A percentile compares a stretch with the other conserved stretches of the same genome.
Evolutionary conservation across 1,140 invertebrate species (phyloP).

Genomic region (Zaprionus nigranus): DNA sequence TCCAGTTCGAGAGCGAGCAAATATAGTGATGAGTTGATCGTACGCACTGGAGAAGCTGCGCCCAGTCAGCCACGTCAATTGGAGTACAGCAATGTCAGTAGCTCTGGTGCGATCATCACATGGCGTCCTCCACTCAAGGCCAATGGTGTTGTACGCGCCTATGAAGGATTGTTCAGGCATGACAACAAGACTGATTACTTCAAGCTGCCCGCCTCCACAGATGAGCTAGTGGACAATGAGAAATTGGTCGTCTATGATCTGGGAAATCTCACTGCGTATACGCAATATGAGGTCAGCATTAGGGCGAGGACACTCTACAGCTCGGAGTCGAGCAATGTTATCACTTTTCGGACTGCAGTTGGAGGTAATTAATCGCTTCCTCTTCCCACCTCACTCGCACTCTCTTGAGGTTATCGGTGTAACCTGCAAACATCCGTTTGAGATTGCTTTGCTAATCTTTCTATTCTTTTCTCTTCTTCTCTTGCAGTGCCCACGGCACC

Average conservation of each 20-base stretch:
- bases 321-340: slow-evolving; percentile 62
- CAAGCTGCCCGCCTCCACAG: slow-evolving; percentile 38
- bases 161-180: slow-evolving; percentile 42
- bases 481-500: slow-evolving; percentile 59
- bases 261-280: slow-evolving; percentile 62
- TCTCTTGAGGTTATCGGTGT: too few species aligned
- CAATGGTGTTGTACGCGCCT: slow-evolving; percentile 64
- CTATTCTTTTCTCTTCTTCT: not conserved
- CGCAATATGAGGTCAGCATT: slow-evolving; percentile 56
- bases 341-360: slow-evolving; percentile 59
- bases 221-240: slow-evolving; percentile 60
- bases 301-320: slow-evolving; percentile 51
- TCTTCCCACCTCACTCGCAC: too few species aligned
- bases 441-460: not conserved
- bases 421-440: too few species aligned
- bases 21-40: slow-evolving; percentile 69
- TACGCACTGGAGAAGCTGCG: slow-evolving; percentile 60
- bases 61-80: slow-evolving; percentile 61
- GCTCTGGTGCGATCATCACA: slow-evolving; percentile 34
- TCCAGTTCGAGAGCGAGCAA: slow-evolving; percentile 61
- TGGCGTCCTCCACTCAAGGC: slow-evolving; percentile 64
- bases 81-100: slow-evolving; percentile 39
- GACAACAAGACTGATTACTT: slow-evolving; percentile 49
- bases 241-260: slow-evolving; percentile 45
- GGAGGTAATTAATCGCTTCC: slow-evolving; percentile 46